phyloP scores from a whole-genome alignment of 1,140 invertebrate species.

The Zaprionus ornatus region DNA sequence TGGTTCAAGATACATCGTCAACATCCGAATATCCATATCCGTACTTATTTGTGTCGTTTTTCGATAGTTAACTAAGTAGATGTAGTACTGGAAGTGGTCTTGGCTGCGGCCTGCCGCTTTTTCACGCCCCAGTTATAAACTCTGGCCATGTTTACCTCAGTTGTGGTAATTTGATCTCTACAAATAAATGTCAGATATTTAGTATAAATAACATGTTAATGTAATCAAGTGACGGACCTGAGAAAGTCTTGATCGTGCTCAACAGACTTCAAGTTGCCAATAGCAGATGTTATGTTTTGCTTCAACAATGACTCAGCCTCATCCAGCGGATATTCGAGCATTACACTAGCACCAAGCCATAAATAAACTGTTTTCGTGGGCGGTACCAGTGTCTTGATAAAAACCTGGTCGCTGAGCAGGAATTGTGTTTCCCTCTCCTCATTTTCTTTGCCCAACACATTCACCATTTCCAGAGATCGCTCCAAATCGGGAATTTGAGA shows the following conservation, averaged over 20 bases:
- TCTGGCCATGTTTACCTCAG: slow-evolving; percentile 98
- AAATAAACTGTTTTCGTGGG: slow-evolving; percentile 97
- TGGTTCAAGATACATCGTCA: slow-evolving; percentile 2
- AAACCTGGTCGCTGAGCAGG: slow-evolving; percentile 97
- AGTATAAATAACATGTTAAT: not conserved
- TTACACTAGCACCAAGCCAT: slow-evolving; percentile 99
- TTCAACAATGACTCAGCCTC: slow-evolving; percentile 94
- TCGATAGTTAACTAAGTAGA: slow-evolving; percentile 48
- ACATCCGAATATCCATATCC: slow-evolving; percentile 17
- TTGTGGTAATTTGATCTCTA: slow-evolving; percentile 98
- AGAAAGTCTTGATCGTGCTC: slow-evolving; percentile 92
- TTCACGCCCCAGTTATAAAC: slow-evolving; percentile 99
- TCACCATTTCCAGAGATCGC: slow-evolving; percentile 95
- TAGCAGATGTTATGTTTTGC: slow-evolving; percentile 95
- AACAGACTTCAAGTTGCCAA: slow-evolving; percentile 92
- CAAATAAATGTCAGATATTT: slow-evolving; percentile 60
- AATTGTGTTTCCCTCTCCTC: slow-evolving; percentile 95
- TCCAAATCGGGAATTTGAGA: slow-evolving; percentile 97
- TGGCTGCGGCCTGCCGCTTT: slow-evolving; percentile 88
- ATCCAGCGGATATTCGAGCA: slow-evolving; percentile 97
- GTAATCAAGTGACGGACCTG: slow-evolving; percentile 46
- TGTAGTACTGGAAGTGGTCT: slow-evolving; percentile 47
- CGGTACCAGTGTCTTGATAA: slow-evolving; percentile 93
- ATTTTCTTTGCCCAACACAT: slow-evolving; percentile 93
- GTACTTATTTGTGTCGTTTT: slow-evolving; percentile 19